Evolutionary conservation across 1,140 invertebrate species (phyloP).

Genomic region (Wasmannia auropunctata): DNA sequence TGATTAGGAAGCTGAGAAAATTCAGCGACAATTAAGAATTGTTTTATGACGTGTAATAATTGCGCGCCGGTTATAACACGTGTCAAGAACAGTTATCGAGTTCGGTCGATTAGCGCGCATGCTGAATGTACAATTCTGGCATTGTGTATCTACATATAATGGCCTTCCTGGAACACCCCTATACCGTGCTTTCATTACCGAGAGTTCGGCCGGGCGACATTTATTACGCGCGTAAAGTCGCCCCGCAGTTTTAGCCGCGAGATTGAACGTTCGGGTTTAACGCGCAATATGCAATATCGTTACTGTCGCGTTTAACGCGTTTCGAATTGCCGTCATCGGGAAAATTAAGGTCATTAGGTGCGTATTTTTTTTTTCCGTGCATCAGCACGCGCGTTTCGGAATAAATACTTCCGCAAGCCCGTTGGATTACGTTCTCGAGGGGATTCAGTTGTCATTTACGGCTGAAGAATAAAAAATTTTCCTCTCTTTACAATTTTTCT

Average conservation of each 20-base stretch:
- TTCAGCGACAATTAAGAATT: background rate
- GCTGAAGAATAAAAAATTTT: background rate
- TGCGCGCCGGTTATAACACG: background rate
- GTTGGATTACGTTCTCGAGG: background rate
- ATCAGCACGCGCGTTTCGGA: background rate
- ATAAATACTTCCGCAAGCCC: background rate
- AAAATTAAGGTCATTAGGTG: background rate
- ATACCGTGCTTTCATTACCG: conserved; percentile 2
- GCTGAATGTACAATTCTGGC: conserved; percentile 15
- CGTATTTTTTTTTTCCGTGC: conserved; percentile 4
- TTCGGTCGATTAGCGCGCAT: conserved; percentile 20
- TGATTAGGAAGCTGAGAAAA: background rate
- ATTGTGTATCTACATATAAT: conserved; percentile 2
- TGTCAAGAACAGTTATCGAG: conserved; percentile 13
- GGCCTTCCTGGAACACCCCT: conserved; percentile 5
- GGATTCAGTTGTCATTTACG: background rate
- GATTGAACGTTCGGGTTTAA: conserved; percentile 43
- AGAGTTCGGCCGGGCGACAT: conserved; percentile 30
- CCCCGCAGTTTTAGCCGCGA: conserved; percentile 33
- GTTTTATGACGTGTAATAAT: conserved; percentile 14
- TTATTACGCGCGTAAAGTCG: conserved; percentile 51
- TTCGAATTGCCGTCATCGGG: conserved; percentile 11
- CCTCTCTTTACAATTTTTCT: background rate
- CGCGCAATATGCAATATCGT: conserved; percentile 16
- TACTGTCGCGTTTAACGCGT: conserved; percentile 12